Percentiles rank a stretch among this genome's conserved stretches.
Conservation (phyloP, 2,797 vertebrate genomes). For the Xiphophorus birchmanni region DNA sequence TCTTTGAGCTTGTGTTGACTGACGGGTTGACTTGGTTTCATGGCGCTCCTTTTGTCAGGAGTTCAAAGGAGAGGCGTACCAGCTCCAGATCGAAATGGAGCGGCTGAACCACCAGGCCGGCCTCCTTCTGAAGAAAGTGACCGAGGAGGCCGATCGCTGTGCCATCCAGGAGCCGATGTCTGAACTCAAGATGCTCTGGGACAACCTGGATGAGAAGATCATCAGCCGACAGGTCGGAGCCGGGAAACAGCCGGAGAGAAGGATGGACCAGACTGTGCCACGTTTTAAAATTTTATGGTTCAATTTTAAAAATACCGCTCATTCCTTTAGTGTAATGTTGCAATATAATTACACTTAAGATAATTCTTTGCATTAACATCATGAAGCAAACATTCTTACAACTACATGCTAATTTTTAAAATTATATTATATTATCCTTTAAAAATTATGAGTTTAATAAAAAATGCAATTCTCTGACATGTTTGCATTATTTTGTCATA, state of each 20-base stretch:
- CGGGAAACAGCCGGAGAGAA: neutral
- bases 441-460: neutral
- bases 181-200: constrained; percentile 93
- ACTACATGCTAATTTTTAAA: neutral
- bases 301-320: neutral
- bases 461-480: neutral
- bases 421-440: neutral
- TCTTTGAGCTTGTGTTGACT: constrained; percentile 49
- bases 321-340: neutral
- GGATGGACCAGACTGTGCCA: neutral
- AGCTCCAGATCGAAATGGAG: constrained; percentile 99
- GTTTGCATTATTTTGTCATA: neutral
- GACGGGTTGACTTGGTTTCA: constrained; percentile 29
- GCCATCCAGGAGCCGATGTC: constrained; percentile 92
- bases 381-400: neutral
- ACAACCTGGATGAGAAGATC: constrained; percentile 91
- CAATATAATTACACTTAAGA: neutral
- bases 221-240: constrained; percentile 91
- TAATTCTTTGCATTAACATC: neutral
- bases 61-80: constrained; percentile 95
- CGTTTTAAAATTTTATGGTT: neutral
- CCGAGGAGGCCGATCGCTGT: constrained; percentile 87
- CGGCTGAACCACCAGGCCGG: constrained; percentile 94
- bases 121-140: constrained; percentile 92
- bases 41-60: constrained; percentile 76